Evolutionary conservation across 1,140 invertebrate species (phyloP).

Genomic region (Pseudomyrmex gracilis): DNA sequence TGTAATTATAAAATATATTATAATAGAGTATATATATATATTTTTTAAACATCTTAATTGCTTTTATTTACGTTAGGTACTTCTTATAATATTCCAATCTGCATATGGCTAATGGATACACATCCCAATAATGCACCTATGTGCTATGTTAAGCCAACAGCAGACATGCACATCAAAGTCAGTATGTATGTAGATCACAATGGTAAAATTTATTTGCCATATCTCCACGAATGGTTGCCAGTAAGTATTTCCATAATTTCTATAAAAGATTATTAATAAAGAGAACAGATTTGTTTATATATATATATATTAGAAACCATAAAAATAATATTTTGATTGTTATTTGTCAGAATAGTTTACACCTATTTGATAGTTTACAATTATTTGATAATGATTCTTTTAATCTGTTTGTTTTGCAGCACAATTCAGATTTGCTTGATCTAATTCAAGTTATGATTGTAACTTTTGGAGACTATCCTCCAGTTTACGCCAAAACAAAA

Average conservation of each 20-base stretch:
- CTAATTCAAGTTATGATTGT: constrained; percentile 96
- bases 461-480: constrained; percentile 97
- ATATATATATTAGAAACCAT: too few species aligned
- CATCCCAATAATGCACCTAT: constrained; percentile 99
- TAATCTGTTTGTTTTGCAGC: constrained; percentile 84
- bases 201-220: constrained; percentile 98
- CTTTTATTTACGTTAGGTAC: constrained; percentile 86
- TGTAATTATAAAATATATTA: too few species aligned
- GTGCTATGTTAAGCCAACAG: constrained; percentile 98
- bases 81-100: constrained; percentile 98
- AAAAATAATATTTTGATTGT: too few species aligned
- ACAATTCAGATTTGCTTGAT: constrained; percentile 92
- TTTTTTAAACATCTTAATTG: constrained; percentile 32
- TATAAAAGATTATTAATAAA: too few species aligned
- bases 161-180: constrained; percentile 97
- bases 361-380: constrained; percentile 1
- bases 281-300: too few species aligned
- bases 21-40: too few species aligned
- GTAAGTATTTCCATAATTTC: constrained; percentile 85
- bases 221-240: constrained; percentile 97
- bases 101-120: constrained; percentile 98
- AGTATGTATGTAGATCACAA: constrained; percentile 97
- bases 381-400: constrained; percentile 14
- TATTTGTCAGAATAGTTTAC: too few species aligned
- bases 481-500: constrained; percentile 93